These are phyloP conservation scores for Xylocopa sonorina DNA, from an alignment of 1,140 invertebrate genomes.

Conservation along the genomic window DNA sequence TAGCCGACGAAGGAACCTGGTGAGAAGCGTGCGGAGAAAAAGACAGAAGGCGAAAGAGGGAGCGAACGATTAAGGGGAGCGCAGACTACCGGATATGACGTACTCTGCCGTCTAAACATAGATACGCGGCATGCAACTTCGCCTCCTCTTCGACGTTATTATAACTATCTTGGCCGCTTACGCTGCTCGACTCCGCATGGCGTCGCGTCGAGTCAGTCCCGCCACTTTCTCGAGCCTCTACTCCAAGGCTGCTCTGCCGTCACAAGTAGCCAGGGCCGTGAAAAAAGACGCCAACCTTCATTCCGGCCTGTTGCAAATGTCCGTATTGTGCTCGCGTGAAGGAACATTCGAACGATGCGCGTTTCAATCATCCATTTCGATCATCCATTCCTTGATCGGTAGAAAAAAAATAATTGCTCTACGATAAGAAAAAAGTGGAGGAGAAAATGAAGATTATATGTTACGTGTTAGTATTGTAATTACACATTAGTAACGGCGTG, in stretches of 20 bases:
- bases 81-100: slow-evolving; percentile 74
- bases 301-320: not conserved
- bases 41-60: slow-evolving; percentile 43
- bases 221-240: slow-evolving; percentile 53
- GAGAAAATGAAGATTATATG: no score
- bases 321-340: no score
- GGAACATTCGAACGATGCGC: no score
- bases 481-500: no score
- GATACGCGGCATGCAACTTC: slow-evolving; percentile 63
- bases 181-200: slow-evolving; percentile 31
- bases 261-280: slow-evolving; percentile 45
- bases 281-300: slow-evolving; percentile 23
- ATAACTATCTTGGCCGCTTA: slow-evolving; percentile 43
- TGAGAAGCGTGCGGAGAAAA: slow-evolving; percentile 16
- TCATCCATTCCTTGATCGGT: no score
- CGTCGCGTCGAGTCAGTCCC: slow-evolving; percentile 41
- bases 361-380: no score
- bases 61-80: slow-evolving; percentile 57
- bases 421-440: no score
- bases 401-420: no score
- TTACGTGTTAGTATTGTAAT: no score
- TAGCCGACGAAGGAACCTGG: not conserved
- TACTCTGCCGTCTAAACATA: slow-evolving; percentile 73
- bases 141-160: slow-evolving; percentile 49
- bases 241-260: slow-evolving; percentile 66